Evolutionary conservation across 2,113 vertebrate genomes (phyloP).

Genomic region (Todiramphus saurophagus): DNA sequence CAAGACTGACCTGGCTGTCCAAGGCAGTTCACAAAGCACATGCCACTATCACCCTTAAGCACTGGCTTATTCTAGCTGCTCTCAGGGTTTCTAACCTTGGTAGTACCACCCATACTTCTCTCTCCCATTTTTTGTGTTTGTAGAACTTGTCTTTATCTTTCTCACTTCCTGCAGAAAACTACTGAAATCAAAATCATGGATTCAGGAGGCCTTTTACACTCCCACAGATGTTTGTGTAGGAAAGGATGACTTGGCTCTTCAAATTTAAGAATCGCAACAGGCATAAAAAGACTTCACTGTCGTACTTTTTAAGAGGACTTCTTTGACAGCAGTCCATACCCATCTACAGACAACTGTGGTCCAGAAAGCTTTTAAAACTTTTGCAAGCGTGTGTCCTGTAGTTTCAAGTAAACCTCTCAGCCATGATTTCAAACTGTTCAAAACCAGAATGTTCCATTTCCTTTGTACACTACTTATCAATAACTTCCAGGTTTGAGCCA

Average conservation of each 20-base stretch:
- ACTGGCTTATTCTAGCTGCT: background rate
- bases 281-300: background rate
- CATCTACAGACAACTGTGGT: background rate
- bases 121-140: background rate
- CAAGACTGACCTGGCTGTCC: background rate
- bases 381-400: background rate
- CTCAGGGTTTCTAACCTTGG: background rate
- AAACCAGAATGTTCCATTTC: background rate
- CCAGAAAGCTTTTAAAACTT: background rate
- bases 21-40: background rate
- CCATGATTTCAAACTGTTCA: background rate
- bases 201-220: background rate
- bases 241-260: background rate
- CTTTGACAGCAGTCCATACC: background rate
- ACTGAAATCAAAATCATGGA: background rate
- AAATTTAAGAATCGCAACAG: constrained; percentile 5
- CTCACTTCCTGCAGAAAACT: background rate
- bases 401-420: background rate
- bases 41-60: background rate
- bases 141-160: background rate
- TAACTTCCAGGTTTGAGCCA: background rate
- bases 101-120: background rate
- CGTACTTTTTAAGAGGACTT: background rate
- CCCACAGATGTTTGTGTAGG: constrained; percentile 14
- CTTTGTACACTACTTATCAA: background rate